Evolutionary conservation across 2,113 vertebrate species (phyloP).

Genomic region (Corydoras maculifer): DNA sequence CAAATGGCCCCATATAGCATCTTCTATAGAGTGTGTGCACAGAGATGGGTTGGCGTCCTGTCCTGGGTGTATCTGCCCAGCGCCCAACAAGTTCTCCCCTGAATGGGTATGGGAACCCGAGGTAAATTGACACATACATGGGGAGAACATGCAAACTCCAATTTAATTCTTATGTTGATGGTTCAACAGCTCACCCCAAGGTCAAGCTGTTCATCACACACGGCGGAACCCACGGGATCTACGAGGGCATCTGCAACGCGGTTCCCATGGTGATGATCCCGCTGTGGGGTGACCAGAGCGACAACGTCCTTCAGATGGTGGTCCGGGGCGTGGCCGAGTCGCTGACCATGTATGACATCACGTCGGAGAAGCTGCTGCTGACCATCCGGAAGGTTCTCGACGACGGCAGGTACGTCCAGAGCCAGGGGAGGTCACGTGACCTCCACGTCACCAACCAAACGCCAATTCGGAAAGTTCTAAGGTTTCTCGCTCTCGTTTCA

Average conservation of each 20-base stretch:
- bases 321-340: constrained; percentile 71
- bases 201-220: constrained; percentile 85
- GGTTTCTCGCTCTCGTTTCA: constrained; percentile 41
- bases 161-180: background rate
- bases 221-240: constrained; percentile 81
- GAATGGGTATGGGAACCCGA: too few species aligned
- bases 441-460: too few species aligned
- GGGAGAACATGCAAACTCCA: too few species aligned
- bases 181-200: constrained; percentile 78
- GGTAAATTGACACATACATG: too few species aligned
- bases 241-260: constrained; percentile 82
- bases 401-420: constrained; percentile 75
- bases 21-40: too few species aligned
- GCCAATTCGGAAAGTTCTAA: too few species aligned
- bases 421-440: background rate
- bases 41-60: too few species aligned
- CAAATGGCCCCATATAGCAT: too few species aligned
- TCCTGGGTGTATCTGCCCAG: too few species aligned
- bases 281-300: constrained; percentile 84
- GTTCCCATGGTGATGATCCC: constrained; percentile 91
- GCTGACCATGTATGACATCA: constrained; percentile 71
- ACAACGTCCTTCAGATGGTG: constrained; percentile 77
- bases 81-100: too few species aligned
- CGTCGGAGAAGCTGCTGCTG: constrained; percentile 61
- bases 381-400: constrained; percentile 73